Percentiles rank a stretch among this genome's conserved stretches.
phyloP scores from a whole-genome alignment of 2,113 vertebrate genomes.

The Coracopsis vasa region DNA sequence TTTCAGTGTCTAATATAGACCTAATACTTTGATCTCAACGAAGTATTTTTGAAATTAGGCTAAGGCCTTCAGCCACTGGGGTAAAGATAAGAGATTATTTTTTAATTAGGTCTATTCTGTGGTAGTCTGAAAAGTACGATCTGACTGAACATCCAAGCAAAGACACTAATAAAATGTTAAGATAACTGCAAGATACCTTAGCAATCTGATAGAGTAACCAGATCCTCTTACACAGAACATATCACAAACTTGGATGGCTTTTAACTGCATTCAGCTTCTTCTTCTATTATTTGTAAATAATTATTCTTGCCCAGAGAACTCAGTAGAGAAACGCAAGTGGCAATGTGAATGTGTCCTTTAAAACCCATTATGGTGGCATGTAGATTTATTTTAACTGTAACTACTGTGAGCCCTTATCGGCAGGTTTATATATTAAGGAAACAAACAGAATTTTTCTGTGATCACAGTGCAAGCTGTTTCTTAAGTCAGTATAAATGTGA shows the following conservation, averaged over 20 bases:
- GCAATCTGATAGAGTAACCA: not conserved
- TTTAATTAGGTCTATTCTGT: not conserved
- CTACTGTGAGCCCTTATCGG: not conserved
- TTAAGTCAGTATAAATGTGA: constrained; percentile 37
- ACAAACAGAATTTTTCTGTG: constrained; percentile 5
- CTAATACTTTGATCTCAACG: not conserved
- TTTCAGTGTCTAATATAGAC: not conserved
- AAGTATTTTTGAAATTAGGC: not conserved
- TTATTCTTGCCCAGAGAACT: not conserved
- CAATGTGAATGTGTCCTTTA: not conserved
- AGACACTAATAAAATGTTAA: not conserved
- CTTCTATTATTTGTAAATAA: not conserved
- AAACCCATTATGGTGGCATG: not conserved
- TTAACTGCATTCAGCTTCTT: not conserved
- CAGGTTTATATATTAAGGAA: constrained; percentile 31
- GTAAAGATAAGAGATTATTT: not conserved
- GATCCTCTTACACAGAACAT: not conserved
- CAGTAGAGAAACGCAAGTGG: not conserved
- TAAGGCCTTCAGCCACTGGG: not conserved
- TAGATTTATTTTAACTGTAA: not conserved
- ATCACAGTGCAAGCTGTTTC: constrained; percentile 22
- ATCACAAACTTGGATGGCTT: not conserved
- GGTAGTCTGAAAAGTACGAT: not conserved
- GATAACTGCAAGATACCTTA: not conserved
- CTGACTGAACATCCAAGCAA: not conserved